Evolutionary conservation across 2,888 invertebrate genomes (phyloP).

Genomic region (Chirona hameri): DNA sequence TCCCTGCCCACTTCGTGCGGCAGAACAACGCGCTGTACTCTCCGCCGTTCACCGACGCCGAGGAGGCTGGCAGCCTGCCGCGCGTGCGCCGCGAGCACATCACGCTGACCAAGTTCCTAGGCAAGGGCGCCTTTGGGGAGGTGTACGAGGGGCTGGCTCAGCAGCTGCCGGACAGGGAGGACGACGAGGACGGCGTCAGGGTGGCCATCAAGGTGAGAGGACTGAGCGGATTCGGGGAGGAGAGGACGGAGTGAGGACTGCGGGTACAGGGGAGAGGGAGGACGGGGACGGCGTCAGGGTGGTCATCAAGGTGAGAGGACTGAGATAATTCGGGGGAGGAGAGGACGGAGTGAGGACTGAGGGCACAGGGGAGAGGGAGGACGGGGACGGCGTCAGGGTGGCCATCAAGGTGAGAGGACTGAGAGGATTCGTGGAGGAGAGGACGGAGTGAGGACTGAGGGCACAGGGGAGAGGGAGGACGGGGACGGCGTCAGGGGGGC

Average conservation of each 20-base stretch:
- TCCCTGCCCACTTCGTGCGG: constrained; percentile 73
- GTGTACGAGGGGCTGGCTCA: constrained; percentile 88
- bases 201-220: constrained; percentile 82
- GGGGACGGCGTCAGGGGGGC: constrained; percentile 67
- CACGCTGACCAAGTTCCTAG: constrained; percentile 79
- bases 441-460: no score
- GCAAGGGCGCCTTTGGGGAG: constrained; percentile 95
- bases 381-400: constrained; percentile 59
- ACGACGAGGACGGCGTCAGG: constrained; percentile 54
- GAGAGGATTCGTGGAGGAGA: no score
- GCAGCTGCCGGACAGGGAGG: constrained; percentile 53
- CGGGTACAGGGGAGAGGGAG: background rate
- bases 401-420: constrained; percentile 71
- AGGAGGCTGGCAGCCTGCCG: constrained; percentile 38
- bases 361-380: constrained; percentile 43
- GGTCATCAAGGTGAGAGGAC: constrained; percentile 73
- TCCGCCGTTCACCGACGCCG: constrained; percentile 40
- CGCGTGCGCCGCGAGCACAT: constrained; percentile 51
- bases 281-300: constrained; percentile 59
- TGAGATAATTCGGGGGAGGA: no score
- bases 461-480: constrained; percentile 43
- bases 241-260: no score
- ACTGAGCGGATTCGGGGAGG: no score
- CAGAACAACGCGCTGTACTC: constrained; percentile 81
- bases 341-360: no score